Evolutionary conservation across 2,888 invertebrate genomes (phyloP).

Genomic region (Cephus pulcher): DNA sequence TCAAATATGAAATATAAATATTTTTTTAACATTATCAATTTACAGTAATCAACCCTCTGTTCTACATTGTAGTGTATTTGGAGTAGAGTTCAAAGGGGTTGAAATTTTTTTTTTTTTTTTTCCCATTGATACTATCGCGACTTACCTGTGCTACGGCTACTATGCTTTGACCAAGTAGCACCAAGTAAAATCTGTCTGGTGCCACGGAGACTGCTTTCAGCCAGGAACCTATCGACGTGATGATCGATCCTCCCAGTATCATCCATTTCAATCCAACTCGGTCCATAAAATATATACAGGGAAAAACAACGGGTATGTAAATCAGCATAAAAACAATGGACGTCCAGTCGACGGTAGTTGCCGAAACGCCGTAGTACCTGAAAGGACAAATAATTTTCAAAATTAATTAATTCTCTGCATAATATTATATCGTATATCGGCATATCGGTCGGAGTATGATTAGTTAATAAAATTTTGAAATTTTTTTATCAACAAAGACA

Average conservation of each 20-base stretch:
- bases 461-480: too few relatives aligned
- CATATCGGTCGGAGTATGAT: not conserved
- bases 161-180: slow-evolving; percentile 28
- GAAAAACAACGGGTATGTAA: slow-evolving; percentile 74
- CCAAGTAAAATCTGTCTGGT: not conserved
- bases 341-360: slow-evolving; percentile 69
- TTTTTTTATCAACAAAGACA: not conserved
- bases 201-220: slow-evolving; percentile 32
- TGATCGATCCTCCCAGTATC: slow-evolving; percentile 67
- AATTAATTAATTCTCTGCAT: not conserved
- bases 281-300: slow-evolving; percentile 66
- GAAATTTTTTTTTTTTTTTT: not conserved
- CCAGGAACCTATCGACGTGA: slow-evolving; percentile 71
- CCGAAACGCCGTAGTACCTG: slow-evolving; percentile 50
- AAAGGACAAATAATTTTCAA: not conserved
- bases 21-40: not conserved
- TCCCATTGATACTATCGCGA: not conserved
- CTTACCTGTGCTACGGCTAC: not conserved
- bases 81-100: not conserved
- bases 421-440: not conserved
- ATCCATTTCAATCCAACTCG: slow-evolving; percentile 66
- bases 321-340: slow-evolving; percentile 74
- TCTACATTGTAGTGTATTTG: not conserved
- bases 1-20: not conserved
- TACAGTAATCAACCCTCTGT: not conserved